phyloP scores from a whole-genome alignment of 2,888 invertebrate genomes.

The Dioctria rufipes region DNA sequence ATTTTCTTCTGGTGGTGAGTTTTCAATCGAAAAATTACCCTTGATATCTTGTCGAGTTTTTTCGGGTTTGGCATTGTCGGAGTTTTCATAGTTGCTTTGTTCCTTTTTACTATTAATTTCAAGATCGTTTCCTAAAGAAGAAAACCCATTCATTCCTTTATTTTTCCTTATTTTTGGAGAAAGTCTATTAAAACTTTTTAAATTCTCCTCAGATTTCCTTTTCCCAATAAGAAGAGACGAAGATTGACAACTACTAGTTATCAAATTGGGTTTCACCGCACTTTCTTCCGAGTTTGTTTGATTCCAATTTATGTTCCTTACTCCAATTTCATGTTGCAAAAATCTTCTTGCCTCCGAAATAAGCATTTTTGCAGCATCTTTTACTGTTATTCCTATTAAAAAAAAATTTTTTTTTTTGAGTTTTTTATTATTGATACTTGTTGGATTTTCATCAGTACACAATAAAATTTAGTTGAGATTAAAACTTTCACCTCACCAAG shows the following conservation, averaged over 20 bases:
- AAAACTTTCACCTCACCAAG: background rate
- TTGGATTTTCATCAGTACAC: background rate
- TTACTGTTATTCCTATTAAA: conserved; percentile 75
- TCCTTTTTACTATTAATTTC: too few relatives aligned
- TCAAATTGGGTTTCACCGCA: background rate
- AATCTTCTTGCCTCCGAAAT: conserved; percentile 83
- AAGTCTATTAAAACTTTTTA: background rate
- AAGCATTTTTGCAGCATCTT: conserved; percentile 85
- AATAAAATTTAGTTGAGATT: background rate
- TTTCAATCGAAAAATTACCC: background rate
- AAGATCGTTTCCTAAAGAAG: background rate
- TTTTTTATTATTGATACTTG: background rate
- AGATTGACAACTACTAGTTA: background rate
- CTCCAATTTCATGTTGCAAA: conserved; percentile 82
- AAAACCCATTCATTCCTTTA: background rate
- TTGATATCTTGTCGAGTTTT: background rate
- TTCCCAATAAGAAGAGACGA: background rate
- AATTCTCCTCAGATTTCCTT: background rate
- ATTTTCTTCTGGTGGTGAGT: background rate
- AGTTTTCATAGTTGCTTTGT: too few relatives aligned
- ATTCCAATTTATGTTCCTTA: conserved; percentile 80
- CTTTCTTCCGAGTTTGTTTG: conserved; percentile 44
- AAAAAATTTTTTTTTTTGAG: background rate
- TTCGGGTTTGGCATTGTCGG: background rate
- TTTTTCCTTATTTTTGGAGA: background rate